Evolutionary conservation across 2,888 invertebrate species (phyloP).

Genomic region (Cosmia pyralina): DNA sequence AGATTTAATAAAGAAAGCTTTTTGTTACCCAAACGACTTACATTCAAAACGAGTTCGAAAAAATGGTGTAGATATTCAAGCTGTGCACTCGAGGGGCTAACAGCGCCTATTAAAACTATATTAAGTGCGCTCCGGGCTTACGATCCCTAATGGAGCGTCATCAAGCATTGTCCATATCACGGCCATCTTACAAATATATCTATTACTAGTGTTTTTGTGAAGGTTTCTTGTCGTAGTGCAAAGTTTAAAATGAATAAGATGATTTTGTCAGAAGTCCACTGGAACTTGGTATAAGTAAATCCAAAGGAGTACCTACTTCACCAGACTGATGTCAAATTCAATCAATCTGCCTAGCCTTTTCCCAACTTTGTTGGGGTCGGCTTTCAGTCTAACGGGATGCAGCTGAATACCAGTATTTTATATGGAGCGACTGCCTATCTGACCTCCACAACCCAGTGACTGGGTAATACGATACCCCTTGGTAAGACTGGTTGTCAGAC

Average conservation of each 20-base stretch:
- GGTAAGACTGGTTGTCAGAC: no score
- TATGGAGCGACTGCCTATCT: no score
- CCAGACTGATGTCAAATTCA: neutral
- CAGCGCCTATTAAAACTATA: constrained; percentile 77
- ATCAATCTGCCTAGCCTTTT: no score
- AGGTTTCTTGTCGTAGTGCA: constrained; percentile 6
- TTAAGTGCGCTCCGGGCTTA: constrained; percentile 75
- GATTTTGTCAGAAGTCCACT: neutral
- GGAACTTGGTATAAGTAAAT: neutral
- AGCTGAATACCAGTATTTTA: no score
- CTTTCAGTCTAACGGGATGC: no score
- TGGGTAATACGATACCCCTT: no score
- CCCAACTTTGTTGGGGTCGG: no score
- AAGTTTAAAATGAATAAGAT: neutral
- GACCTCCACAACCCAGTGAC: no score
- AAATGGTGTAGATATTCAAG: constrained; percentile 39
- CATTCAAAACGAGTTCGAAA: constrained; percentile 44
- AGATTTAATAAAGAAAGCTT: constrained; percentile 16
- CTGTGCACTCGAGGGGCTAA: constrained; percentile 55
- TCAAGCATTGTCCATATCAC: constrained; percentile 75
- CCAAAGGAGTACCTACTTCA: neutral
- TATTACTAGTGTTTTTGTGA: constrained; percentile 47
- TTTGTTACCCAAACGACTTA: constrained; percentile 32
- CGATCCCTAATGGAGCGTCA: constrained; percentile 73
- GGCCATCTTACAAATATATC: constrained; percentile 48